Base-by-base conservation (phyloP, 2,888 invertebrate species). In the Drosophila putrida region DNA sequence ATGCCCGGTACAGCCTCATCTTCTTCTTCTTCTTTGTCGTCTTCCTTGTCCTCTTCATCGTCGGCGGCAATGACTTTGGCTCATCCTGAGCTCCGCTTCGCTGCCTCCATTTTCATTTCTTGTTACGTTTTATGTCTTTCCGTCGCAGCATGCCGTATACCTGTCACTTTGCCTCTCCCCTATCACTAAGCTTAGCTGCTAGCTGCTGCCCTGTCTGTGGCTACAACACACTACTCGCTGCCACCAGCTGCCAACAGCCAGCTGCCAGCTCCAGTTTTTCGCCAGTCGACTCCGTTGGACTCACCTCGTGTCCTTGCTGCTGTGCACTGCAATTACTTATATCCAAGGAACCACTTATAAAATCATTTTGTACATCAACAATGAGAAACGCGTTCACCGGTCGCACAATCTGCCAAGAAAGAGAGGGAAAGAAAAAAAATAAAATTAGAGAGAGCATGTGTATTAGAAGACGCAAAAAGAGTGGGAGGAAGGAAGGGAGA, bases 361-460 rank as follows among this genome's bases (percentile, higher is more conserved):
- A 99, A 93, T 99, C 99, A 93, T 99, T 99, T 94, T 99, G 99
- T 31, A 99, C 98, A 92, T 99, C 99, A 73, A 99, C 97, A 69
- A 99, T 95, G 74, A 99, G 94, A 91, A 99, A 96, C 27, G 96
- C 98, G 91, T 95, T 96, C 79, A 96, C 95, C 15, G 98, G 98
- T 59, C 96, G 95, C 67, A 97, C 96, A 91, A 97, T 96, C 96
- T 96, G 92, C 71, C 78, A 80, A 67, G 76, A 91, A 91, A 78
- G 76, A 67, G 43, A 67, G 53, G 65, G 43, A 74, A 51, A 75
- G 20, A 39, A 65, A 41, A 75, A 60, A 58, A 62, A 71, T 33
- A 28, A 28, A 28, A 28, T 6, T 28, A 71, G 54, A 58, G 33
- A 58, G 60, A 55, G 50, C 62, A 28, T 51, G 41, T 58, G 57